Percentiles rank a stretch among this genome's conserved stretches.
Evolutionary conservation across 2,113 vertebrate species (phyloP).

Genomic region (Salvelinus fontinalis): DNA sequence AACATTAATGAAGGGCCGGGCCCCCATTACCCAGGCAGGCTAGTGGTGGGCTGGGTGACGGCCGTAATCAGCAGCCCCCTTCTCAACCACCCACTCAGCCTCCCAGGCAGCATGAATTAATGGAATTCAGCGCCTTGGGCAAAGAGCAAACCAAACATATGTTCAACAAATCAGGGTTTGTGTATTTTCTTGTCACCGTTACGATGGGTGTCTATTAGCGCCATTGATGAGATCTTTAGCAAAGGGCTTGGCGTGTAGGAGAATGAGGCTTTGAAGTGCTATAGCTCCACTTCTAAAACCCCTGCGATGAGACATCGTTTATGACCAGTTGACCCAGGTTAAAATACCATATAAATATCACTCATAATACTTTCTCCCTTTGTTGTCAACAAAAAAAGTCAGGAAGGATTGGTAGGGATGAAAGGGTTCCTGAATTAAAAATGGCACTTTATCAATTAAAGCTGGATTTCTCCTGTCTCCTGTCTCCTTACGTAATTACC

Average conservation of each 20-base stretch:
- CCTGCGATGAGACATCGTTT: conserved; percentile 39
- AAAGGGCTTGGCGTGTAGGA: conserved; percentile 54
- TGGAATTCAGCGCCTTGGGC: conserved; percentile 79
- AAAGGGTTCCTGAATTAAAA: conserved; percentile 67
- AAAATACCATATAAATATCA: conserved; percentile 65
- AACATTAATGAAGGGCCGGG: conserved; percentile 75
- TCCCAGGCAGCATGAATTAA: conserved; percentile 70
- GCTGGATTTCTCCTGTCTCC: conserved; percentile 67
- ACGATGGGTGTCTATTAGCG: conserved; percentile 67
- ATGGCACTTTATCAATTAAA: conserved; percentile 74
- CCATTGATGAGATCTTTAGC: conserved; percentile 67
- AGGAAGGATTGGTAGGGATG: conserved; percentile 66
- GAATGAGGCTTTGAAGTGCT: conserved; percentile 67
- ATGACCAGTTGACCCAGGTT: conserved; percentile 66
- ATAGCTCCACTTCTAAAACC: conserved; percentile 52
- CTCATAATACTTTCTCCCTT: conserved; percentile 56
- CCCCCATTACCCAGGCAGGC: conserved; percentile 55
- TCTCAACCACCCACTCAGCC: conserved; percentile 64
- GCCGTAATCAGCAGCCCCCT: conserved; percentile 55
- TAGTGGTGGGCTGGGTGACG: conserved; percentile 58
- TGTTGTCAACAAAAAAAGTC: conserved; percentile 63
- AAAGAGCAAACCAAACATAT: conserved; percentile 80
- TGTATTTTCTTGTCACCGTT: conserved; percentile 74
- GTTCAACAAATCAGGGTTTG: conserved; percentile 80
- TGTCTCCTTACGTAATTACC: conserved; percentile 73